Evolutionary conservation across 2,888 invertebrate genomes (phyloP).

Genomic region (Eupithecia insigniata): DNA sequence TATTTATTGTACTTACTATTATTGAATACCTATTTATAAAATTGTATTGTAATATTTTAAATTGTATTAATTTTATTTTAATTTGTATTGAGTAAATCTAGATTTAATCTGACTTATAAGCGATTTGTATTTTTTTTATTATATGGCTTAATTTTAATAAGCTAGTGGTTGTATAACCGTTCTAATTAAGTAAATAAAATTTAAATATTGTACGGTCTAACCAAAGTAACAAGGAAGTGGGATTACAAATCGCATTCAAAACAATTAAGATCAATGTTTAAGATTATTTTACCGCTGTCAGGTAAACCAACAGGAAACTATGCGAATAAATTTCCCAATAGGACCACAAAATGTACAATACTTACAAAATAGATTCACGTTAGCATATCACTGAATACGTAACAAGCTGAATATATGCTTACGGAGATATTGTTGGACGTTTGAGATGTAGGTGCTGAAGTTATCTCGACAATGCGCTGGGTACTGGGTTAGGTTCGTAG

Average conservation of each 20-base stretch:
- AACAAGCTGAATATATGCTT: conserved; percentile 19
- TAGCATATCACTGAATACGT: conserved; percentile 15
- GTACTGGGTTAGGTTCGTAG: not conserved
- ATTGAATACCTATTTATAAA: no score
- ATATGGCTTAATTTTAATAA: no score
- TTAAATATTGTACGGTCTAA: no score
- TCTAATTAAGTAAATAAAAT: no score
- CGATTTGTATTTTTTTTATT: no score
- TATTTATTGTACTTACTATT: no score
- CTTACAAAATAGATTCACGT: not conserved
- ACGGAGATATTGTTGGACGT: conserved; percentile 14
- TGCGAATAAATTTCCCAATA: not conserved
- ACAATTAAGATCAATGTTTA: not conserved
- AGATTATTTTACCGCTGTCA: not conserved
- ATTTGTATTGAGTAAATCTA: no score
- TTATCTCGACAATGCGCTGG: conserved; percentile 18
- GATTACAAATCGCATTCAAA: not conserved
- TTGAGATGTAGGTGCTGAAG: conserved; percentile 17
- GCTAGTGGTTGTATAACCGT: no score
- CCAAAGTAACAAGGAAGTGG: not conserved
- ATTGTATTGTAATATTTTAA: no score
- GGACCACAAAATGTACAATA: not conserved
- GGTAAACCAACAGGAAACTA: not conserved
- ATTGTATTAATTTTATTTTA: no score
- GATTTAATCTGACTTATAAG: no score